phyloP scores from a whole-genome alignment of 2,888 invertebrate species.

The Meliscaeva auricollis region DNA sequence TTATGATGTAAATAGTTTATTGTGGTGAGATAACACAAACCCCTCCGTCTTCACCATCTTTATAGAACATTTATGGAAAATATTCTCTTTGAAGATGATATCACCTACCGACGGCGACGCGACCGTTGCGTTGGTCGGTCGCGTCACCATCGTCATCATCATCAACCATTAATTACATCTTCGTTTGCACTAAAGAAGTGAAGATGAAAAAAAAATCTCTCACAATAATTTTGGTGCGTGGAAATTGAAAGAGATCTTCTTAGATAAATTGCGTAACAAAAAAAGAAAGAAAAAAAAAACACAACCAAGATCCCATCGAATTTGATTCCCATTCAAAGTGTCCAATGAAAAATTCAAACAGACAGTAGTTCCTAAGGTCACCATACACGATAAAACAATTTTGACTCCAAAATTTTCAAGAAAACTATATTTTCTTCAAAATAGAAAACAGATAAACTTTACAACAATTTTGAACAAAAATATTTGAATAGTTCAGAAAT shows the following conservation, averaged over 20 bases:
- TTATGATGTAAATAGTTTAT: not conserved
- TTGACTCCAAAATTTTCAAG: not conserved
- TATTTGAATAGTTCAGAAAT: no score
- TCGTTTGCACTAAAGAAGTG: not conserved
- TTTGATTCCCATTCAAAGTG: conserved; percentile 18
- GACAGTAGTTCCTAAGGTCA: not conserved
- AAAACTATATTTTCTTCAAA: no score
- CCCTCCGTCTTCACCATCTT: not conserved
- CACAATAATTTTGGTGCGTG: conserved; percentile 23
- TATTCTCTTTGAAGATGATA: not conserved
- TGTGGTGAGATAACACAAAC: not conserved
- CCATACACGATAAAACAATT: not conserved
- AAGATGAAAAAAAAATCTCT: not conserved
- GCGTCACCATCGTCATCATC: not conserved
- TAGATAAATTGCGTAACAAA: conserved; percentile 19
- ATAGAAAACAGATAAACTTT: no score
- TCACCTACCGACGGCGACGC: no score
- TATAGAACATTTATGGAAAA: not conserved
- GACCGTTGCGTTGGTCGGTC: no score
- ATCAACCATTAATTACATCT: conserved; percentile 4
- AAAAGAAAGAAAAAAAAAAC: not conserved
- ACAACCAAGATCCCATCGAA: conserved; percentile 11
- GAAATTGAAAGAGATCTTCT: conserved; percentile 4
- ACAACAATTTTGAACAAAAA: no score
- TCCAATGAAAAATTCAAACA: conserved; percentile 4